Conservation (phyloP, 2,797 vertebrate genomes). For the Pteropus rufus region DNA sequence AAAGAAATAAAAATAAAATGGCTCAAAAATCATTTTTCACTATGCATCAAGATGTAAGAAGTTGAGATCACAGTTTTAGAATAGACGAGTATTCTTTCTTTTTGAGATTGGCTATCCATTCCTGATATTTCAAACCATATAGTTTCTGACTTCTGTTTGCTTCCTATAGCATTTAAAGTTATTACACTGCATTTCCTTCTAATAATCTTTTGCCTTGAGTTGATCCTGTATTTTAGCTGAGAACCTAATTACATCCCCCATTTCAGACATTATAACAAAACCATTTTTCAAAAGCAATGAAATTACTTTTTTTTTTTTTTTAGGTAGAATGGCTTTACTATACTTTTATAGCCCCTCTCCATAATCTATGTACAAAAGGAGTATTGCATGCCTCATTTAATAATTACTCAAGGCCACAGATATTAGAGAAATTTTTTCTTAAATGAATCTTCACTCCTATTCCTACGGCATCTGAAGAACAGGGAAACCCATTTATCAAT, state of each 20-base stretch:
- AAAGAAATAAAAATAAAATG: slow-evolving; percentile 49
- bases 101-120: background rate
- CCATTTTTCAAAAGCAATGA: slow-evolving; percentile 31
- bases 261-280: slow-evolving; percentile 51
- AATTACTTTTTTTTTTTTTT: background rate
- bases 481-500: background rate
- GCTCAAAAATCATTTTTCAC: slow-evolving; percentile 44
- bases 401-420: slow-evolving; percentile 12
- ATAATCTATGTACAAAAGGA: slow-evolving; percentile 40
- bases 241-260: slow-evolving; percentile 43
- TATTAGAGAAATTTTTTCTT: slow-evolving; percentile 26
- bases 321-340: slow-evolving; percentile 44
- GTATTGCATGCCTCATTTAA: background rate
- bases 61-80: background rate
- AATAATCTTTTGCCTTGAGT: slow-evolving; percentile 12
- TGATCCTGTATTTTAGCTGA: slow-evolving; percentile 21
- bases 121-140: background rate
- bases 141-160: background rate
- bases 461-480: background rate
- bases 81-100: background rate
- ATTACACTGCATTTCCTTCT: slow-evolving; percentile 37
- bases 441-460: background rate
- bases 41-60: slow-evolving; percentile 12
- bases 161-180: background rate
- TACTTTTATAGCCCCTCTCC: slow-evolving; percentile 11